Evolutionary conservation across 2,113 vertebrate species (phyloP).

Genomic region (Corapipo altera): DNA sequence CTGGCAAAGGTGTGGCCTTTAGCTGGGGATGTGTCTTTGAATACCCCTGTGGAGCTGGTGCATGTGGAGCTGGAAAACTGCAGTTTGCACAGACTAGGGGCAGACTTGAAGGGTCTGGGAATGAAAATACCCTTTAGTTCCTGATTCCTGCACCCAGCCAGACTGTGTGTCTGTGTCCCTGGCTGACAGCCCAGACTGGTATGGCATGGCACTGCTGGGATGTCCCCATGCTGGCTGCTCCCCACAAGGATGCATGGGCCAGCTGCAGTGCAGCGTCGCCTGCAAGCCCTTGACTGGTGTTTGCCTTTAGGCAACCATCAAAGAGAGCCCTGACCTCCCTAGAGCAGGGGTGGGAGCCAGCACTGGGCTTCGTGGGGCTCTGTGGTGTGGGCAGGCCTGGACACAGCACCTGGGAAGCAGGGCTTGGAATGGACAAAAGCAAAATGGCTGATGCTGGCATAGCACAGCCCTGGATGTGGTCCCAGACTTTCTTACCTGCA

Average conservation of each 20-base stretch:
- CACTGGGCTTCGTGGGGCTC: accelerated
- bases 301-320: accelerated
- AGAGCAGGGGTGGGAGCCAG: neutral
- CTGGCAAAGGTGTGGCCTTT: neutral
- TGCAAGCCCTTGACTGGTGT: accelerated
- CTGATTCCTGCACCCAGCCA: neutral
- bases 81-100: neutral
- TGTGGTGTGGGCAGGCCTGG: neutral
- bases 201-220: accelerated
- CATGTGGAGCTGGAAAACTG: neutral
- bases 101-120: neutral
- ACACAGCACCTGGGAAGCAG: neutral
- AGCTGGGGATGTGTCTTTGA: neutral
- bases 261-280: neutral
- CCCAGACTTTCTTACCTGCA: neutral
- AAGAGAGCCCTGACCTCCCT: neutral
- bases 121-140: neutral
- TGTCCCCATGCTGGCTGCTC: neutral
- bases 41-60: neutral
- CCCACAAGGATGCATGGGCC: neutral
- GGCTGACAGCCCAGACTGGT: neutral
- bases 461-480: neutral
- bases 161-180: neutral
- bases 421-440: neutral
- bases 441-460: neutral